Evolutionary conservation across 1,140 invertebrate species (phyloP), one percentile per base, ranked within the genome.

Genomic region (Musca domestica): DNA sequence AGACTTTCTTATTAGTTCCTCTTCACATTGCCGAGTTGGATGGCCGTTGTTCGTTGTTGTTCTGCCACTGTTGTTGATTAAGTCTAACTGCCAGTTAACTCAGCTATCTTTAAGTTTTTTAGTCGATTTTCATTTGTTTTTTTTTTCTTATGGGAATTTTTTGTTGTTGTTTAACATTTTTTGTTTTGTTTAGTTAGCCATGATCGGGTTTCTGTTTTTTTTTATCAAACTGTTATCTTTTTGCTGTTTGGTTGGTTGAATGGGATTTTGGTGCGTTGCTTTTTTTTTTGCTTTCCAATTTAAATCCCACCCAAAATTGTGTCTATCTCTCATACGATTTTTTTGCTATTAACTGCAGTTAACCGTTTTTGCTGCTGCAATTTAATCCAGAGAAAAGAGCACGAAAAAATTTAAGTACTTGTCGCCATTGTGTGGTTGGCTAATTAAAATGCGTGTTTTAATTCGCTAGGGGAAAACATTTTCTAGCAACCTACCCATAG

Each of bases 361-460:
- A 30, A 30, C 27, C 9, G 27, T 30, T 30, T 30, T 30, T 30
- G 3, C n/a, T 30, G 3, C 9, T 30, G 34, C 12, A 41, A 41
- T 41, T 41, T 41, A 41, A 41, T 41, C 34, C 12, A 9, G 12
- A 41, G 34, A 41, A 41, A 10, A 41, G 15, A 20, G 17, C 67
- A 56, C 48, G 63, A 15, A 74, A 74, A 72, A 70, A 70, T 30
- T 19, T 67, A 47, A 49, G 23, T 46, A 48, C 52, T 47, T 17
- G 58, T 17, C 5, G 25, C 17, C 47, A 20, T 71, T 72, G 69
- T 74, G 71, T 78, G 76, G 76, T 72, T 74, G 74, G 76, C 48
- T 65, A 68, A 71, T 66, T 72, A 72, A 74, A 74, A 72, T 74
- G 52, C 66, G 63, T 56, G 56, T 34, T 67, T 69, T 70, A 25